Percentiles rank a stretch among this genome's conserved stretches.
phyloP scores from a whole-genome alignment of 2,113 vertebrate genomes.

The Boulengeromyrus knoepffleri region DNA sequence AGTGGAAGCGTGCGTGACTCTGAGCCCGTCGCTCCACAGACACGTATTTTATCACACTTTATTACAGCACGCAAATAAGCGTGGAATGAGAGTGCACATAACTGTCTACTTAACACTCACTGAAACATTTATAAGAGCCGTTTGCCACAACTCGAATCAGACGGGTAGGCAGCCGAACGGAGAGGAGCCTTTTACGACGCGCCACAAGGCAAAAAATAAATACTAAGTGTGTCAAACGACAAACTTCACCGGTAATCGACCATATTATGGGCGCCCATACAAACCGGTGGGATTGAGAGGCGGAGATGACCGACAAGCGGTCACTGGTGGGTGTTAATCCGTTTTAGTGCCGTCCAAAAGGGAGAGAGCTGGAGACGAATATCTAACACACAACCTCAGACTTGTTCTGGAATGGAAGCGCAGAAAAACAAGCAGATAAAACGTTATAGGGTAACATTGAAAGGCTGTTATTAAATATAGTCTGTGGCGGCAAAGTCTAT shows the following conservation, averaged over 20 bases:
- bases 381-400: neutral
- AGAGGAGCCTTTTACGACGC: conserved; percentile 68
- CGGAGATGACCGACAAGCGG: conserved; percentile 52
- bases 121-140: conserved; percentile 87
- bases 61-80: conserved; percentile 85
- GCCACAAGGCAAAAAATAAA: conserved; percentile 71
- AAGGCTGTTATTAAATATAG: neutral
- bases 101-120: conserved; percentile 73
- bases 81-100: conserved; percentile 74
- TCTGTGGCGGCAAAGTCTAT: rapidly evolving
- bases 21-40: conserved; percentile 70
- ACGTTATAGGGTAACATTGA: neutral
- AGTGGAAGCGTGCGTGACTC: conserved; percentile 78
- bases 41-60: conserved; percentile 78
- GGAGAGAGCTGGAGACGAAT: neutral
- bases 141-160: conserved; percentile 75
- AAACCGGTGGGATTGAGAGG: conserved; percentile 61
- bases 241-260: conserved; percentile 80
- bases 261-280: conserved; percentile 78
- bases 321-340: neutral
- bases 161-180: conserved; percentile 74
- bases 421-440: neutral
- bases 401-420: neutral
- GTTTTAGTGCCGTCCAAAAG: neutral
- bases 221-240: conserved; percentile 78